Percentiles rank a stretch among this genome's conserved stretches.
phyloP scores from a whole-genome alignment of 2,888 invertebrate species.

The Xestia ashworthii region DNA sequence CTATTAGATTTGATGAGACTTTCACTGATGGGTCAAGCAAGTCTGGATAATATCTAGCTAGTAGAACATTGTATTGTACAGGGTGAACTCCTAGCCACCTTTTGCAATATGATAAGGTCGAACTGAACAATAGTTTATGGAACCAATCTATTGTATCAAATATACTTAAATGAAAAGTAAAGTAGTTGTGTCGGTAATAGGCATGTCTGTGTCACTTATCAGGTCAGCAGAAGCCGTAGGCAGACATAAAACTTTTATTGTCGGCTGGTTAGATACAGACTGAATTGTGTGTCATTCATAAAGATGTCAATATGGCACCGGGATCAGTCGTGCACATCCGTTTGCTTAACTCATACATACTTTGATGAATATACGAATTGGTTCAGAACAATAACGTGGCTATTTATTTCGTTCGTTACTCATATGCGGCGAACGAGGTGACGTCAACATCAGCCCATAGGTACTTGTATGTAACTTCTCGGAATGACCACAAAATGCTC shows the following conservation, averaged over 20 bases:
- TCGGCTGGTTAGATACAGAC: slow-evolving; percentile 35
- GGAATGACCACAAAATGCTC: slow-evolving; percentile 70
- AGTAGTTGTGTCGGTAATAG: neutral
- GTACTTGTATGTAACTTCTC: slow-evolving; percentile 63
- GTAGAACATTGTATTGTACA: neutral
- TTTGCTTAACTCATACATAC: slow-evolving; percentile 75
- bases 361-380: slow-evolving; percentile 71
- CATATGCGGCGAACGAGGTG: slow-evolving; percentile 64
- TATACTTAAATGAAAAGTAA: slow-evolving; percentile 5
- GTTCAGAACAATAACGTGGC: slow-evolving; percentile 75
- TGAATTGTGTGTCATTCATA: slow-evolving; percentile 77
- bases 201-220: slow-evolving; percentile 18
- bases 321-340: slow-evolving; percentile 86
- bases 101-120: neutral
- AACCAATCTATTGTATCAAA: neutral
- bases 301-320: slow-evolving; percentile 83
- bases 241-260: slow-evolving; percentile 38
- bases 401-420: slow-evolving; percentile 70
- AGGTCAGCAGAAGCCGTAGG: slow-evolving; percentile 30
- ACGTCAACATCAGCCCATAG: slow-evolving; percentile 63
- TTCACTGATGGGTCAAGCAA: slow-evolving; percentile 45
- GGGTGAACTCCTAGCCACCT: neutral
- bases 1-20: slow-evolving; percentile 56
- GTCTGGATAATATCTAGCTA: neutral
- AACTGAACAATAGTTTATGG: neutral